Evolutionary conservation across 2,888 invertebrate genomes (phyloP).

Genomic region (Cheiracanthium punctorium): DNA sequence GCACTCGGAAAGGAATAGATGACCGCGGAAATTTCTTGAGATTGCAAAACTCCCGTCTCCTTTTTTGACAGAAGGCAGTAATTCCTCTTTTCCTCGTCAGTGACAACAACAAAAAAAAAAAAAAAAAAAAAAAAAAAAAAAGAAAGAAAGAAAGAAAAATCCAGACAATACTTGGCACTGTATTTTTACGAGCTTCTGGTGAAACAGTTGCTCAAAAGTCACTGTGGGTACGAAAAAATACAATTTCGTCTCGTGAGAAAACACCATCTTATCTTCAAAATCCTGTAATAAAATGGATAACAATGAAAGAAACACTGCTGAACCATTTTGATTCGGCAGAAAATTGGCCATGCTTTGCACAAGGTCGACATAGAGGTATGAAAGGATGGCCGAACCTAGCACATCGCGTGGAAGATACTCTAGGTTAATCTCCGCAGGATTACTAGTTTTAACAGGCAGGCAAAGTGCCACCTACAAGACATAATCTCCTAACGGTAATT

Average conservation of each 20-base stretch:
- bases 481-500: slow-evolving; percentile 40
- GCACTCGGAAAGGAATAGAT: too few species aligned
- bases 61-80: too few species aligned
- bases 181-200: too few species aligned
- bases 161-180: too few species aligned
- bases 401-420: slow-evolving; percentile 31
- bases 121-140: too few species aligned
- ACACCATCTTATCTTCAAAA: background rate
- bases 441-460: slow-evolving; percentile 26
- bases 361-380: background rate
- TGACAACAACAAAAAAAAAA: too few species aligned
- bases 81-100: too few species aligned
- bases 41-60: too few species aligned
- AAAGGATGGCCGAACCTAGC: slow-evolving; percentile 17
- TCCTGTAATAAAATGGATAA: background rate
- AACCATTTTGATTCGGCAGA: background rate
- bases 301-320: background rate
- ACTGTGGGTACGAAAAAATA: too few species aligned
- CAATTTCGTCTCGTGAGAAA: background rate
- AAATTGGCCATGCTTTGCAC: background rate
- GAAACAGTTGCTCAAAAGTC: too few species aligned
- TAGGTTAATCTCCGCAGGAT: slow-evolving; percentile 20
- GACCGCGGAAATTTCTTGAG: too few species aligned
- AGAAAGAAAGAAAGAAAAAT: too few species aligned
- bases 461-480: slow-evolving; percentile 13